phyloP scores from a whole-genome alignment of 2,888 invertebrate species.

The Pollenia amentaria region DNA sequence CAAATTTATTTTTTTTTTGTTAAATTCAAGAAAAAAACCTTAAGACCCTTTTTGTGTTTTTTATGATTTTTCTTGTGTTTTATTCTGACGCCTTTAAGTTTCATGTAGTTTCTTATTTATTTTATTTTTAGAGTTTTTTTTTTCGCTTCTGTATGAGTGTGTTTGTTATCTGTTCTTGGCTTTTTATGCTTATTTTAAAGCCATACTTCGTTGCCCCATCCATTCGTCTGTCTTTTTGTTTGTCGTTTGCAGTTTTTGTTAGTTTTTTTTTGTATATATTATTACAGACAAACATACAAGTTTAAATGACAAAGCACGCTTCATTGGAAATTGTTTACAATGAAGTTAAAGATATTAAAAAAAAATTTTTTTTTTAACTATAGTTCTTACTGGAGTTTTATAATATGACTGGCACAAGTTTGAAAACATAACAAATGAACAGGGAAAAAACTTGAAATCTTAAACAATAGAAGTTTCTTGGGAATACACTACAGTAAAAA shows the following conservation, averaged over 20 bases:
- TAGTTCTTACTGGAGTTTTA: slow-evolving; percentile 58
- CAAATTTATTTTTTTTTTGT: neutral
- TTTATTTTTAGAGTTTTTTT: neutral
- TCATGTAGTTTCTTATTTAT: neutral
- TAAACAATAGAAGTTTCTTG: slow-evolving; percentile 61
- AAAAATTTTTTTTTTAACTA: neutral
- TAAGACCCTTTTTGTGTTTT: slow-evolving; percentile 47
- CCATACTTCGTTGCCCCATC: slow-evolving; percentile 49
- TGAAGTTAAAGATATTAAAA: slow-evolving; percentile 48
- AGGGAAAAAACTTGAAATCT: slow-evolving; percentile 59
- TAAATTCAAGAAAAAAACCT: slow-evolving; percentile 1
- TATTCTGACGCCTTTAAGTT: slow-evolving; percentile 43
- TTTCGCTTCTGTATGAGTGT: neutral
- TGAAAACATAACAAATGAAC: slow-evolving; percentile 48
- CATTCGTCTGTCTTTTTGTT: neutral
- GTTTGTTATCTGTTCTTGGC: neutral
- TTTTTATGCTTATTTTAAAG: slow-evolving; percentile 42
- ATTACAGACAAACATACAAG: slow-evolving; percentile 19
- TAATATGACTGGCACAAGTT: slow-evolving; percentile 72
- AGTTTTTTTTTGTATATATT: neutral
- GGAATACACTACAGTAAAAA: neutral
- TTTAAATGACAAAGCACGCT: slow-evolving; percentile 74
- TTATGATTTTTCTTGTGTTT: neutral
- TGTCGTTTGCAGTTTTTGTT: neutral
- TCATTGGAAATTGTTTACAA: slow-evolving; percentile 73